Conservation (phyloP, 2,113 vertebrate genomes). For the Thalassarche chlororhynchos region DNA sequence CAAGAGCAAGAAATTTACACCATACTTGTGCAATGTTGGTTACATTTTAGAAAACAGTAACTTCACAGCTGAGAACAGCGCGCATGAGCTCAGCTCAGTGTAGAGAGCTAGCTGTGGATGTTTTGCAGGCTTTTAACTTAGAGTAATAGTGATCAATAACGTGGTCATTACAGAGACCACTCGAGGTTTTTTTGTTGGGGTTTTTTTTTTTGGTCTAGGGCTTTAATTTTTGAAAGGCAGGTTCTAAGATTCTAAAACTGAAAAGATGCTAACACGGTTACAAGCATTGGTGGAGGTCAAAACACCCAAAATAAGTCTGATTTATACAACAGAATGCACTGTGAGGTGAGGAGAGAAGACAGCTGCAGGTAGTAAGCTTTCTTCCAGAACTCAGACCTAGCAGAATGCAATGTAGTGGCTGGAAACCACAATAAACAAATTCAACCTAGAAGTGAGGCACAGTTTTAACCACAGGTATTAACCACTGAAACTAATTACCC, state of each 20-base stretch:
- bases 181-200: fast-evolving
- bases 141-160: not conserved
- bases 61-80: not conserved
- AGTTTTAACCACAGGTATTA: not conserved
- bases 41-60: not conserved
- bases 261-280: not conserved
- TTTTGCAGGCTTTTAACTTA: not conserved
- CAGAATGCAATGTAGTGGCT: not conserved
- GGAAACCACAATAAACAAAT: not conserved
- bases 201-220: not conserved
- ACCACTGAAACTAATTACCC: not conserved
- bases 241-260: not conserved
- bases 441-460: not conserved
- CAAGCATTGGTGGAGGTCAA: not conserved
- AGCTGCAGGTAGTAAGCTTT: not conserved
- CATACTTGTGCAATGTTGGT: too few relatives aligned
- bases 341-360: not conserved
- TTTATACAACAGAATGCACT: not conserved
- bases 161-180: not conserved
- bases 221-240: not conserved
- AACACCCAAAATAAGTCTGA: not conserved
- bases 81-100: not conserved
- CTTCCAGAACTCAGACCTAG: not conserved
- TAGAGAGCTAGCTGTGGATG: not conserved
- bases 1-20: not conserved